A percentile compares a stretch with the other conserved stretches of the same genome.
phyloP scores from a whole-genome alignment of 2,113 vertebrate species.

The Bubalus kerabau region DNA sequence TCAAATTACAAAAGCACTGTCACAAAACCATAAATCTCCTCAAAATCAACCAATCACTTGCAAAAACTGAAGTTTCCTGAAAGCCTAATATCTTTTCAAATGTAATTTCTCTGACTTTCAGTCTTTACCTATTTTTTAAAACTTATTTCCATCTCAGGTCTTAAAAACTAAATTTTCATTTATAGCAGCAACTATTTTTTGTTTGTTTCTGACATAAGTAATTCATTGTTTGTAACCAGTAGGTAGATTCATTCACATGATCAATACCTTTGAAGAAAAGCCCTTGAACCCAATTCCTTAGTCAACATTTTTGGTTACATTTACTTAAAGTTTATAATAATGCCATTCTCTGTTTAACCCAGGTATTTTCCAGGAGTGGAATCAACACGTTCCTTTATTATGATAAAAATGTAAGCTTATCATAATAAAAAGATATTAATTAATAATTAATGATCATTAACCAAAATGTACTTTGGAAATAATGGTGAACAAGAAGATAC shows the following conservation, averaged over 20 bases:
- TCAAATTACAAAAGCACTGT: not conserved
- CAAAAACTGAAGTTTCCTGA: not conserved
- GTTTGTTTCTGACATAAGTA: not conserved
- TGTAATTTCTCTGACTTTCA: not conserved
- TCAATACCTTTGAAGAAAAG: not conserved
- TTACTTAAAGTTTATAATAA: not conserved
- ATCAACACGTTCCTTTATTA: constrained; percentile 31
- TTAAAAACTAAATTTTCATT: not conserved
- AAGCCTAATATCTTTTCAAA: not conserved
- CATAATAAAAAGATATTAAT: not conserved
- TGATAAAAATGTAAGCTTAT: constrained; percentile 58
- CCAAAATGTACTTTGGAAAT: constrained; percentile 58
- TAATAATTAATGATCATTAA: constrained; percentile 52
- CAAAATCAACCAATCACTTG: not conserved
- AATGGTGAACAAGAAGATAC: not conserved
- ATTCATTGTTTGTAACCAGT: not conserved
- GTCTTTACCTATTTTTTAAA: not conserved
- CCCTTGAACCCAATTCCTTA: not conserved
- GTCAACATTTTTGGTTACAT: not conserved
- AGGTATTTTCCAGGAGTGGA: not conserved
- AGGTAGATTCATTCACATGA: not conserved
- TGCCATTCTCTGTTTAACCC: not conserved
- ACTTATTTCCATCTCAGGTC: not conserved
- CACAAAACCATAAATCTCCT: not conserved
- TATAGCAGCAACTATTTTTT: not conserved